Evolutionary conservation across 2,888 invertebrate genomes (phyloP).

Genomic region (Ophion obscuratus): DNA sequence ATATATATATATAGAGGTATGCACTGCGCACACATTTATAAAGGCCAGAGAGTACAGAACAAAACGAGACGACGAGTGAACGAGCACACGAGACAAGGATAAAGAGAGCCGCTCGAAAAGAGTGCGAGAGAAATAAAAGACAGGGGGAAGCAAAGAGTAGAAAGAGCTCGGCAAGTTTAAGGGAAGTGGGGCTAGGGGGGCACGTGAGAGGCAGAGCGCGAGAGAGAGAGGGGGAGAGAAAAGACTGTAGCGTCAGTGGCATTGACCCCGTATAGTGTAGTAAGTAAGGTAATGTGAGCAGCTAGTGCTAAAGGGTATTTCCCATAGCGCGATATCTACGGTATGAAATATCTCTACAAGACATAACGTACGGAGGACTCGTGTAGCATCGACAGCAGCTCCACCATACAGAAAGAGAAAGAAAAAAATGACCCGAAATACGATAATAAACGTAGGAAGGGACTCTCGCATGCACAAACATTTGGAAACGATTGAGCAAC

Average conservation of each 20-base stretch:
- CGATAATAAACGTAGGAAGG: neutral
- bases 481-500: neutral
- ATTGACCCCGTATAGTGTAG: conserved; percentile 81
- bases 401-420: neutral
- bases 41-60: conserved; percentile 25
- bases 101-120: conserved; percentile 23
- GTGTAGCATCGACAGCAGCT: conserved; percentile 4
- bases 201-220: conserved; percentile 43
- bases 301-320: conserved; percentile 76
- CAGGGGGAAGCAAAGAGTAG: conserved; percentile 63
- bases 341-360: conserved; percentile 32
- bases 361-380: neutral
- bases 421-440: neutral
- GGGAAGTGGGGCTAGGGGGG: conserved; percentile 76
- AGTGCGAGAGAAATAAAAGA: neutral
- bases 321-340: conserved; percentile 64
- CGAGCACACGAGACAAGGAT: conserved; percentile 51
- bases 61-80: conserved; percentile 55
- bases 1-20: conserved; percentile 15
- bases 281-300: conserved; percentile 82
- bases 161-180: conserved; percentile 68
- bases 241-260: conserved; percentile 79
- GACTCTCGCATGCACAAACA: neutral
- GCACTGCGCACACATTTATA: conserved; percentile 30
- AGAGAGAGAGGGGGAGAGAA: conserved; percentile 46